Base-by-base conservation (phyloP, 2,797 vertebrate genomes). In the Gambusia yucatana region DNA sequence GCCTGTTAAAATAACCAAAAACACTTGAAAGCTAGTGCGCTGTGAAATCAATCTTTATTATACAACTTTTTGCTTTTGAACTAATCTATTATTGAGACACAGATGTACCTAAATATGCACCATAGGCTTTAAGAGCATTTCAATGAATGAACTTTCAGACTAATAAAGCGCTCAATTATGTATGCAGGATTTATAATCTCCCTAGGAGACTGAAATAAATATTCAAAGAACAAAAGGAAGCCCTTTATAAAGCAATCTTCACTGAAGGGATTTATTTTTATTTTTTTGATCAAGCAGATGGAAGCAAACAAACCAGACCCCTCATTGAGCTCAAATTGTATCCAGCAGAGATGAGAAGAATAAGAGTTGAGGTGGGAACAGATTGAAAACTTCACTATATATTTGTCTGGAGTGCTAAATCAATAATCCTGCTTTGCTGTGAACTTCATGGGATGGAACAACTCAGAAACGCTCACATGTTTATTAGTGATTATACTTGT, bases 401-500 rank as follows among this genome's bases (percentile, higher is more conserved):
- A 91, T 91, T 94, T 91, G 76, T 89, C 84, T 88, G 89, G 73
- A 77, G 78, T 89, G 75, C 91, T 84, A 90, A 94, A 96, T 96
- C 96, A 92, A 96, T 96, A 91, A 77, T 87, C 30, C 76, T 84
- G 86, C 92, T 94, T 95, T 95, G 83, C 93, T 94, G 82, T 91
- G 89, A 91, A 91, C 91, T 92, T 91, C 88, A 84, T 69, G 73
- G 87, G 90, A 87, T 86, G 87, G 86, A 90, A 79, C 75, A 72
- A 91, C 90, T 90, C 83, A 88, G 86, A 89, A 91, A 91, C 9
- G 39, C 88, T 50, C 83, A 63, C 79, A 88, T 90, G 76, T 92
- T 93, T 88, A 89, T 95, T 91, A 94, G 87, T 70, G 82, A 81
- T 84, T 85, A 76, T 57, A 20, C 39, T 77, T 73, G 76, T 65